Evolutionary conservation across 2,113 vertebrate genomes (phyloP), one percentile per base, ranked within the genome.

Genomic region (Brevimyrus niger): DNA sequence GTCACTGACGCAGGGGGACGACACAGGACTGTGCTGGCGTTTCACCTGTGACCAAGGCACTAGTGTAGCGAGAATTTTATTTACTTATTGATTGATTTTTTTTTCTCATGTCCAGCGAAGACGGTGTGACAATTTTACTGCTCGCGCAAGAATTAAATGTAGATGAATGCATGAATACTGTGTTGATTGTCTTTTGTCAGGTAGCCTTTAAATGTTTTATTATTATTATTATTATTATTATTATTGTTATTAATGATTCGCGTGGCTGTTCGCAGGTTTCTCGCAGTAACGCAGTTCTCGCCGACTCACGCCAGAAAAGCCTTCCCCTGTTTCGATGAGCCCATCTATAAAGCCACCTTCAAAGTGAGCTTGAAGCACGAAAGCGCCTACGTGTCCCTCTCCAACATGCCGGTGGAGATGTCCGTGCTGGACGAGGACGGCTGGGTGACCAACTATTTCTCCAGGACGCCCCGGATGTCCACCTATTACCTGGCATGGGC

Each of bases 261-360:
- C 38, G 10, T 84, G 76, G 44, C 13, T 65, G 21, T 31, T 58
- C 3, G 27, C 94, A 99, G 98, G 83, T 99, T 96, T 93, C 96
- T 99, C 89, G 97, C 97, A 13, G 96, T 99, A 93, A 99, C 98
- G 0, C 98, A 99, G 94, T 99, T 99, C 95, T 99, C 98, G 27
- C 98, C 98, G 9, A 98, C 94, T 91, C 98, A 99, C 80, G 98
- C 98, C 92, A 96, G 98, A 92, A 99, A 99, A 94, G 98, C 98
- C 61, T 99, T 99, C 93, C 98, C 98, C 21, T 99, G 98, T 94
- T 99, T 99, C 90, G 98, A 99, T 0, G 98, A 99, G 91, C 98
- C 98, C n/a, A 94, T 98, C 94, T 99, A 97, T 95, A 99, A 99
- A 92, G 98, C 98, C 91, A 99, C 98, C 69, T 99, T 99, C 95